Base-by-base conservation (phyloP, 2,113 vertebrate species). In the Cyprinodon variegatus region DNA sequence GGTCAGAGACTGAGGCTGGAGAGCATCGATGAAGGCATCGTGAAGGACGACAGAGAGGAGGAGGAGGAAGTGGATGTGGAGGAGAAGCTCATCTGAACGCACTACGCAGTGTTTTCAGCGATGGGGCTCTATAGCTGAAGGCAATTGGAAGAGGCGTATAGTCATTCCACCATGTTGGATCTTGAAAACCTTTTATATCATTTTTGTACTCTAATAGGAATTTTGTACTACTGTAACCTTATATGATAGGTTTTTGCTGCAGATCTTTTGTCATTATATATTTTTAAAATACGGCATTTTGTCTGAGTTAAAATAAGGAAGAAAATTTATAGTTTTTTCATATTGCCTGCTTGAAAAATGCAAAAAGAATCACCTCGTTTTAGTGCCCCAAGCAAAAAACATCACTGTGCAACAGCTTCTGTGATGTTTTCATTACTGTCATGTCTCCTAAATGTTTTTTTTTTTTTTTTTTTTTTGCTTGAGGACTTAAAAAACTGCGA, bases 1-100 rank as follows among this genome's bases (percentile, higher is more conserved):
- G 94, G 94, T 17, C 96, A 97, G 87, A 96, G 95, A 90, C 93
- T 96, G 70, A 95, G 95, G 85, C 81, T 99, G 91, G 96, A 98
- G 89, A 99, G 97, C 83, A 99, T 99, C 0, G 96, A 98, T 43
- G 98, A 99, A 92, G 98, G 97, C 74, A 96, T 95, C 4, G 78
- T 96, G 63, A 96, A 90, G 91, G 94, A 96, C 3, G 40, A 93
- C 82, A 73, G 82, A 65, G 87, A 88, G 1, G 90, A 92, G 39
- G 90, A 90, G 0, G 86, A 93, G 60, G 74, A 64, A 37, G 81
- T 29, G 29, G 29, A 29, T 0, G 29, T 59, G 46, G 87, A 93
- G 61, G 85, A 89, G 41, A 78, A 91, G 50, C 67, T 72, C 8
- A 50, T 81, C 62, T 89, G 79, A 90, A 4, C 38, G 11, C 46